Base-by-base conservation (phyloP, 2,113 vertebrate genomes). In the Myocastor coypus region DNA sequence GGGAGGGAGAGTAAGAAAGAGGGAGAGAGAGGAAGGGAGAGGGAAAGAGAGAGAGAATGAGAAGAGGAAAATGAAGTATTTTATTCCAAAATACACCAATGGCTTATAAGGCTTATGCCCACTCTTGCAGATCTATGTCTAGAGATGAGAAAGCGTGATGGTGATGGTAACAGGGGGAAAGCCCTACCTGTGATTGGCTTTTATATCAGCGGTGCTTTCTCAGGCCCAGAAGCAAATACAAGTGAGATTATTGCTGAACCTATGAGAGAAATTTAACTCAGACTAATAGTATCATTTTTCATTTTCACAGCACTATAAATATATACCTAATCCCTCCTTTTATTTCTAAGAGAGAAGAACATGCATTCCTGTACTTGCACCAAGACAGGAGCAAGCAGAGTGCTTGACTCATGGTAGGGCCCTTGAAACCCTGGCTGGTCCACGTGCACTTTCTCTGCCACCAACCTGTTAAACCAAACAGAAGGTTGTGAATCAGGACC, bases 241-340 rank as follows among this genome's bases (percentile, higher is more conserved):
- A 95, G 96, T 97, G 94, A 93, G 96, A 95, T 66, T 26, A 82
- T 94, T 96, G 85, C 71, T 95, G 92, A 96, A 95, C 91, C 95
- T 94, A 94, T 69, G 95, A 93, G 78, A 92, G 89, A 89, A 96
- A 96, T 97, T 94, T 97, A 97, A 97, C 96, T 96, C 96, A 95
- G 84, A 94, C 17, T 92, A 94, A 93, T 95, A 96, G 92, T 87
- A 77, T 94, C 73, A 59, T 87, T 95, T 91, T 96, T 97, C 78
- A 96, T 96, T 98, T 94, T 84, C 93, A 94, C 95, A 96, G 73
- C 85, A 81, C 90, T 96, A 95, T 91, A 94, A 82, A 94, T 94
- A 96, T 87, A 86, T 84, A 91, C 80, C 94, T 94, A 95, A 97
- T 92, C 94, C 77, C 40, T 91, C 75, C 52, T 89, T 94, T 34